Percentiles rank a stretch among this genome's conserved stretches.
Evolutionary conservation across 1,140 invertebrate species (phyloP).

Genomic region (Dreissena polymorpha): DNA sequence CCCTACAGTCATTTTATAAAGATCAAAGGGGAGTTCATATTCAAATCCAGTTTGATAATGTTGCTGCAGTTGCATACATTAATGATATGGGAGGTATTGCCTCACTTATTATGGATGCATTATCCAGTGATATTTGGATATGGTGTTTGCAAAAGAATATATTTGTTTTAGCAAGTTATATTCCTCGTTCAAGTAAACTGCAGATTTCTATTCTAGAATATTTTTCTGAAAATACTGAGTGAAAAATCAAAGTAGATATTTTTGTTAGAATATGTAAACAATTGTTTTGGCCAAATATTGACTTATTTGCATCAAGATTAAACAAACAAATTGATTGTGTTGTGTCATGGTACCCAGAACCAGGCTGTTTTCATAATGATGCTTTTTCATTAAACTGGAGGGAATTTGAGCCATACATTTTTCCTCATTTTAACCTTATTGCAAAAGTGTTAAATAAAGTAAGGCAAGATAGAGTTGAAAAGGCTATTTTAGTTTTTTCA

Average conservation of each 20-base stretch:
- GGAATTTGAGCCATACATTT: conserved; percentile 24
- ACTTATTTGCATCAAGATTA: conserved; percentile 50
- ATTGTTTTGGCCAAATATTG: conserved; percentile 22
- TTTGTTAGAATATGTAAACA: conserved; percentile 22
- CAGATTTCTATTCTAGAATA: conserved; percentile 45
- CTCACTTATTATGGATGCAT: conserved; percentile 4
- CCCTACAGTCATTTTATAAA: conserved; percentile 12
- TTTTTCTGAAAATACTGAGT: conserved; percentile 31
- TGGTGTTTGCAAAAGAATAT: conserved; percentile 42
- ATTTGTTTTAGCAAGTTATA: conserved; percentile 24
- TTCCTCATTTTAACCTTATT: too few relatives aligned
- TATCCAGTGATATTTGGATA: conserved; percentile 47
- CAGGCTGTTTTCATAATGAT: too few relatives aligned
- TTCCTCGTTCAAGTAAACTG: conserved; percentile 31
- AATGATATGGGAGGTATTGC: too few relatives aligned
- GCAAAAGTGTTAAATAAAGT: too few relatives aligned
- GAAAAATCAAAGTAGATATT: conserved; percentile 27
- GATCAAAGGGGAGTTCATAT: conserved; percentile 5
- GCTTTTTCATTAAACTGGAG: too few relatives aligned
- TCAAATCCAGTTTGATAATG: conserved; percentile 43
- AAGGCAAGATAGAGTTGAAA: too few relatives aligned
- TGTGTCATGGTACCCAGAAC: too few relatives aligned
- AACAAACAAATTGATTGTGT: too few relatives aligned
- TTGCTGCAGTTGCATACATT: conserved; percentile 36
- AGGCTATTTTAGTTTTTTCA: too few relatives aligned